Evolutionary conservation across 2,797 vertebrate species (phyloP), one percentile per base, ranked within the genome.

Genomic region (Mus caroli): DNA sequence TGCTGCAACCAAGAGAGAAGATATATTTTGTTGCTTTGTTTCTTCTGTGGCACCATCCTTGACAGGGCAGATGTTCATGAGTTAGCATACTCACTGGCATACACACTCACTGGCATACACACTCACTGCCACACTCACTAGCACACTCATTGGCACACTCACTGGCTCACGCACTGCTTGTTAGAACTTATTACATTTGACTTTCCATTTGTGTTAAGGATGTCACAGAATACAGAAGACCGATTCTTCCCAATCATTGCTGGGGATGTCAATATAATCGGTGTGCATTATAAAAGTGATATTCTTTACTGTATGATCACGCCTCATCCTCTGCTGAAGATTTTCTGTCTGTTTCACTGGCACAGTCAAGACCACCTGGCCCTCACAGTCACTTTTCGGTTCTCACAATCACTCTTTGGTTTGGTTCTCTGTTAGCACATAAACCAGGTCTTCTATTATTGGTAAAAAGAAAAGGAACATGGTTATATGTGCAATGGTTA

Each of bases 391-490:
- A 91, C 73, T 37, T 37, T 37, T 71, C 1, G 69, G 96, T 93
- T 62, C 94, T 95, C 67, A 54, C 60, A 91, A 34, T 69, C 82
- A 91, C 67, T 54, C 97, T 97, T 95, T 75, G 54, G 78, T 87
- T 95, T 92, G 91, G 31, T 96, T 97, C 97, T 96, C 79, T 93
- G 95, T 94, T 69, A 93, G 84, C 90, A 85, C 97, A 79, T 56
- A 97, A 52, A 88, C 84, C 71, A 37, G 87, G 20, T 71, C 95
- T 96, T 94, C 96, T 28, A 60, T 90, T 69, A 64, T 24, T 86
- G 71, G 77, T 84, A 94, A 92, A 37, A 71, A 71, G 71, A 90
- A 88, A 94, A 92, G 95, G 85, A 91, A 93, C 62, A 91, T 97
- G 96, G 73, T 95, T 96, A 88, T 20, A 88, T 22, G 75, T 40